These are phyloP conservation scores for Acipenser oxyrinchus DNA, from an alignment of 2,797 vertebrate genomes.

Conservation along the genomic window DNA sequence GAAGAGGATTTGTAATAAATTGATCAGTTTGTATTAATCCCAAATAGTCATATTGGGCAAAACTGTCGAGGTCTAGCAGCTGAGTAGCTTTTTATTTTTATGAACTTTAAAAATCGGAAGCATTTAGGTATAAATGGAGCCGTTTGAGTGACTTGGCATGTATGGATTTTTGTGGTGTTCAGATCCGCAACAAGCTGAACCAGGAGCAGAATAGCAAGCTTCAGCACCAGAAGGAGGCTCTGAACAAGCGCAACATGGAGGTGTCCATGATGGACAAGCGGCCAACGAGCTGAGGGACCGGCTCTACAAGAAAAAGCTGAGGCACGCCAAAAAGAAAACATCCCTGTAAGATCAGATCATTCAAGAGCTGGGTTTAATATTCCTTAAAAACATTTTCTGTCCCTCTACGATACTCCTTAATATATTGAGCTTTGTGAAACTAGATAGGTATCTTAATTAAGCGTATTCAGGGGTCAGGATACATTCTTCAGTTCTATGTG, in stretches of 20 bases:
- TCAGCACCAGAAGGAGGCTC: conserved; percentile 85
- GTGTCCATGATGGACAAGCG: conserved; percentile 93
- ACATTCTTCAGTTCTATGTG: too few species aligned
- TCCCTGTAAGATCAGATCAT: conserved; percentile 71
- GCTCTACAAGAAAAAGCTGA: conserved; percentile 91
- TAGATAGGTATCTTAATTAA: too few species aligned
- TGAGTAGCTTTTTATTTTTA: too few species aligned
- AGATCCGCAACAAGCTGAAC: conserved; percentile 91
- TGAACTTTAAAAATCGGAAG: too few species aligned
- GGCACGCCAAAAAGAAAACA: conserved; percentile 87
- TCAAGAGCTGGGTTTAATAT: neutral
- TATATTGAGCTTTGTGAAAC: too few species aligned
- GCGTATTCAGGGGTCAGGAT: too few species aligned
- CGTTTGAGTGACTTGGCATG: neutral
- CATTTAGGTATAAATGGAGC: neutral
- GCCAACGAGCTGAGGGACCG: conserved; percentile 86
- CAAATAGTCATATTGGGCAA: too few species aligned
- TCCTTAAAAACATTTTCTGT: too few species aligned
- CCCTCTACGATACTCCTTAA: too few species aligned
- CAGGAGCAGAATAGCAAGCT: conserved; percentile 89
- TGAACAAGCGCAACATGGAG: conserved; percentile 89
- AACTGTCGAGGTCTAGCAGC: too few species aligned
- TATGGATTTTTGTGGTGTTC: neutral
- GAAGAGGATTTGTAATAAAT: too few species aligned
- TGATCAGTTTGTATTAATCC: too few species aligned